Evolutionary conservation across 2,113 vertebrate species (phyloP), one percentile per base, ranked within the genome.

Genomic region (Ageneiosus marmoratus): DNA sequence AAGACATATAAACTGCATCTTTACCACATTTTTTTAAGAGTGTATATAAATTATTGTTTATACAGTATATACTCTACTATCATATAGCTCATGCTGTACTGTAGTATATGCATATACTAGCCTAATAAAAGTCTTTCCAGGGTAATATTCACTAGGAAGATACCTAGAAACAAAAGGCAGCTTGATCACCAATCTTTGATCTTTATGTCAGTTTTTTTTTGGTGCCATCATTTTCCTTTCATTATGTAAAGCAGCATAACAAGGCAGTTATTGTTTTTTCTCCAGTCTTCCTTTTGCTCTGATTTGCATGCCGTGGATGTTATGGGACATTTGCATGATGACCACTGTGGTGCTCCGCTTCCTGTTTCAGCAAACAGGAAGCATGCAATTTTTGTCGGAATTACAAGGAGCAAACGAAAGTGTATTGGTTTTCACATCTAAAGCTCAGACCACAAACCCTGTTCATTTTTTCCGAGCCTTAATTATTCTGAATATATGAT

Each of bases 251-350:
- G 1, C 24, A 56, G 32, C 37, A 44, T 48, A 76, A 63, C 12
- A 56, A 44, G 55, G 37, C n/a, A 48, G 50, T 5, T 83, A 11
- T 58, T 48, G 41, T 16, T 62, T 22, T 16, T n/a, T 41, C 41
- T 37, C 53, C 4, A 12, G 20, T 1, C 10, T 9, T 11, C 18
- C 48, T 53, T 53, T 2, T 29, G 4, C 37, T 29, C 34, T 78
- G 16, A 70, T 83, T 83, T 83, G 82, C 74, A 78, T 77, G 34
- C 48, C 20, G 2, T 48, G n/a, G 13, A 78, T 58, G 55, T 50
- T 9, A 22, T 67, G 24, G 24, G 27, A 0, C 11, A 78, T 83
- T 83, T 83, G 75, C 75, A 78, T 70, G 50, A 70, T 29, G 12
- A 12, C 37, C 75, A 22, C 51, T 29, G 12, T 53, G 15, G 56